These are phyloP conservation scores for Porphyrio hochstetteri DNA, from an alignment of 2,113 vertebrate genomes.

Conservation along the genomic window DNA sequence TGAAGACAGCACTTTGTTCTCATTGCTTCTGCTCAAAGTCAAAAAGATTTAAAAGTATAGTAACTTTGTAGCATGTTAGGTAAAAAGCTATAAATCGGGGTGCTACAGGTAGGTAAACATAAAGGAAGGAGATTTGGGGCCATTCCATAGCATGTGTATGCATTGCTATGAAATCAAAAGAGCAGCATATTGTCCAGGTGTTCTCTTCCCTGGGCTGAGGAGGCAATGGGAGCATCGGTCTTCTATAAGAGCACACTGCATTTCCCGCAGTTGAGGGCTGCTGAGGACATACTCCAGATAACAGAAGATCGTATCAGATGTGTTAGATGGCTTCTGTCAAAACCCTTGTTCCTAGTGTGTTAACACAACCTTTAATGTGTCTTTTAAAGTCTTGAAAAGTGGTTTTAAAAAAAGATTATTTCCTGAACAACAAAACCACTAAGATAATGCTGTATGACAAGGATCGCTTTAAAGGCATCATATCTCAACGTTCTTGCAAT, in stretches of 20 bases:
- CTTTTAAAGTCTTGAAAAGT: background rate
- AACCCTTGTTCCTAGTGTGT: background rate
- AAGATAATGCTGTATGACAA: background rate
- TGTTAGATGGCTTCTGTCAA: background rate
- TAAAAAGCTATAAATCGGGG: background rate
- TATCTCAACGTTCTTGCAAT: background rate
- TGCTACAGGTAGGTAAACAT: background rate
- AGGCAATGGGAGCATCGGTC: background rate
- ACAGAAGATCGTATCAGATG: background rate
- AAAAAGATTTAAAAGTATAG: background rate
- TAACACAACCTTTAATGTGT: background rate
- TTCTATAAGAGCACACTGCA: background rate
- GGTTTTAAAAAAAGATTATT: background rate
- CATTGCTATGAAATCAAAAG: background rate
- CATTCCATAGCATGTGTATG: background rate
- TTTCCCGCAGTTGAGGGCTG: background rate
- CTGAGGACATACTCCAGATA: background rate
- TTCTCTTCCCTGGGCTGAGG: background rate
- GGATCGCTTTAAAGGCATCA: background rate
- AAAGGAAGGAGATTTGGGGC: background rate
- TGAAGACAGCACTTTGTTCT: background rate
- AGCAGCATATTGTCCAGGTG: background rate
- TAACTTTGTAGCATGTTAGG: background rate
- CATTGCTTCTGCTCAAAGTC: background rate
- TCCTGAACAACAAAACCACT: background rate